These are phyloP conservation scores for Sebastes iracundus DNA, from an alignment of 2,797 vertebrate genomes.

Conservation along the genomic window DNA sequence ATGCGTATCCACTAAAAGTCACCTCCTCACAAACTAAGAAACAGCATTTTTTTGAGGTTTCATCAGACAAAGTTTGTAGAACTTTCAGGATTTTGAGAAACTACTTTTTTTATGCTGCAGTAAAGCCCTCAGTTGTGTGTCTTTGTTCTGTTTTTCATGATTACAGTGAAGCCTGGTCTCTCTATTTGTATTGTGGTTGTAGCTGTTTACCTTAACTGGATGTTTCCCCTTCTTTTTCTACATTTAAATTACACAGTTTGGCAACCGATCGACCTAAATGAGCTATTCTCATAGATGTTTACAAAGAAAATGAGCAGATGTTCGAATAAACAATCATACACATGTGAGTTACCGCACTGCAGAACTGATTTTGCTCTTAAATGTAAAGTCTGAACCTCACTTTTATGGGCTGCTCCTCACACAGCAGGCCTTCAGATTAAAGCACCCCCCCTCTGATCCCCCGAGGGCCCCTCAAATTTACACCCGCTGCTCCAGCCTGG, in stretches of 20 bases:
- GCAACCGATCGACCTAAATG: constrained; percentile 4
- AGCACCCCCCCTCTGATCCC: neutral
- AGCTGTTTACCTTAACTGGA: constrained; percentile 53
- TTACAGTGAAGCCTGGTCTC: constrained; percentile 31
- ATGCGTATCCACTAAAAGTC: constrained; percentile 21
- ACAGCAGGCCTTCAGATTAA: constrained; percentile 44
- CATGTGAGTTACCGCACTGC: neutral
- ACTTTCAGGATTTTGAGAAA: constrained; percentile 14
- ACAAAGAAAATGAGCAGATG: constrained; percentile 27
- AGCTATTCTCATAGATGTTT: constrained; percentile 39
- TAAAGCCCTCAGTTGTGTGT: constrained; percentile 14
- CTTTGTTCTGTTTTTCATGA: constrained; percentile 41
- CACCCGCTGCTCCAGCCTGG: constrained; percentile 22
- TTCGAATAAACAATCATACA: constrained; percentile 21
- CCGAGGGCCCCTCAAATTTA: constrained; percentile 12
- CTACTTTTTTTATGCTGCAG: constrained; percentile 5
- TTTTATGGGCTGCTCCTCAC: constrained; percentile 8
- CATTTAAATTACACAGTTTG: constrained; percentile 41
- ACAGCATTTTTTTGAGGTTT: constrained; percentile 6
- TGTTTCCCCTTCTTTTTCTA: constrained; percentile 29
- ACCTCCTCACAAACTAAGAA: neutral
- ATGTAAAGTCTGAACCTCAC: constrained; percentile 16
- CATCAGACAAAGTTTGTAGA: constrained; percentile 12
- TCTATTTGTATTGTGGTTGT: constrained; percentile 55
- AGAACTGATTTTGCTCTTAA: constrained; percentile 19